Evolutionary conservation across 1,140 invertebrate genomes (phyloP).

Genomic region (Triops cancriformis): DNA sequence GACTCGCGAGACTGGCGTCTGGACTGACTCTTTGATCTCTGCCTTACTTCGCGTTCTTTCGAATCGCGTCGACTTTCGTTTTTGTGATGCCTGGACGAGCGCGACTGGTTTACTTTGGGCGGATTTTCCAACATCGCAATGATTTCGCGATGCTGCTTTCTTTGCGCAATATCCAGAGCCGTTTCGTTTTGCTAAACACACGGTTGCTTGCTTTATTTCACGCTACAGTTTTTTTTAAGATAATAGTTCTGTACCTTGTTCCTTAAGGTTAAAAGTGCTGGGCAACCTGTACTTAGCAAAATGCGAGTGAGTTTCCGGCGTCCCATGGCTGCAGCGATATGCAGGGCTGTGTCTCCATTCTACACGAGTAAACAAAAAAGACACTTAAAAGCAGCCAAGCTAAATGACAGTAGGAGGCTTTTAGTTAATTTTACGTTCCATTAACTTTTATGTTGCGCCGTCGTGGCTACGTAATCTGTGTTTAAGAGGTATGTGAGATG

Average conservation of each 20-base stretch:
- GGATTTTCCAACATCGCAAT: constrained; percentile 61
- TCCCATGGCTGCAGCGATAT: constrained; percentile 89
- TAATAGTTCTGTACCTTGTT: constrained; percentile 57
- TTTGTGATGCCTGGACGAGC: neutral
- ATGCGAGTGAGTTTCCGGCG: constrained; percentile 84
- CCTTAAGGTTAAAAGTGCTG: constrained; percentile 52
- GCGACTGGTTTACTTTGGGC: constrained; percentile 35
- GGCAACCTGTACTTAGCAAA: constrained; percentile 74
- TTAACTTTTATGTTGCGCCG: no score
- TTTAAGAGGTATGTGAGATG: no score
- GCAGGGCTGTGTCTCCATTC: constrained; percentile 89
- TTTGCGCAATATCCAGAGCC: constrained; percentile 73
- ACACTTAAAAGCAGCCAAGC: neutral
- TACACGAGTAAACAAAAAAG: constrained; percentile 39
- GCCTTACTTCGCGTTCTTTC: constrained; percentile 17
- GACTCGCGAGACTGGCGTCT: neutral
- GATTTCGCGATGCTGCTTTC: constrained; percentile 78
- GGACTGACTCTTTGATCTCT: constrained; percentile 19
- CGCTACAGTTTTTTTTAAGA: neutral
- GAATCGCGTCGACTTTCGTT: constrained; percentile 20
- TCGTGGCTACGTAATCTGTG: no score
- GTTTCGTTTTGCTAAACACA: constrained; percentile 68
- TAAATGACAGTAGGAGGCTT: no score
- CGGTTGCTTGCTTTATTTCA: neutral
- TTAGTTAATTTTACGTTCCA: no score